Base-by-base conservation (phyloP, 2,888 invertebrate species). In the Hipparchia sbordonii region DNA sequence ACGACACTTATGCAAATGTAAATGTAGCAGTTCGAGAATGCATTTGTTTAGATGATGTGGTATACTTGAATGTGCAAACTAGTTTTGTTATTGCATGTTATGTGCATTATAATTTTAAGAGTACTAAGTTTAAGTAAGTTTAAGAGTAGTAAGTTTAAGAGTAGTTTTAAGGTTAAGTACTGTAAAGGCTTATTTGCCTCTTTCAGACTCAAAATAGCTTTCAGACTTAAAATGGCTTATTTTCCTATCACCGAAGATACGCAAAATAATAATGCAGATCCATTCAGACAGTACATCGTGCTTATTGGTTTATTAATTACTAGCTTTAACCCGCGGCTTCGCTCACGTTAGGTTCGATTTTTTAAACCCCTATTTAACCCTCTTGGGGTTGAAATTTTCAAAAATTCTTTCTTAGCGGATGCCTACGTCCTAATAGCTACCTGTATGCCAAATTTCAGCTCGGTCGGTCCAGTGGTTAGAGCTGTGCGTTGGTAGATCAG, bases 1-100 rank as follows among this genome's bases (percentile, higher is more conserved):
- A 72, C 10, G 67, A 70, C 74, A 65, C 60, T 68, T 74, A 76
- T 76, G 75, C 56, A 70, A 74, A 76, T 74, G 45, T 13, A 54
- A 51, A 13, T 57, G 13, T 57, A 23, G 23, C 67, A 72, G 72
- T 67, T 74, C 56, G 60, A 72, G 67, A 70, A 69, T 69, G 73
- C 73, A 75, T 75, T 70, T 59, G 52, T 61, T 75, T 73, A 63
- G 56, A 61, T 71, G 54, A 68, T 46, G 61, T 48, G 48, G 6
- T 6, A 39, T 2, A 39, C 39, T 39, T 2, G 39, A 39, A 39
- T 39, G 51, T 59, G 68, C 70, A 63, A 74, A 72, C 72, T 59
- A 48, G 72, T 68, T 57, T 60, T 54, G 70, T 70, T 67, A 51
- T 48, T 68, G 59, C 46, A 46, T 13, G 56, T n/a, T 13, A 46